Evolutionary conservation across 2,888 invertebrate genomes (phyloP).

Genomic region (Eremobia ochroleuca): DNA sequence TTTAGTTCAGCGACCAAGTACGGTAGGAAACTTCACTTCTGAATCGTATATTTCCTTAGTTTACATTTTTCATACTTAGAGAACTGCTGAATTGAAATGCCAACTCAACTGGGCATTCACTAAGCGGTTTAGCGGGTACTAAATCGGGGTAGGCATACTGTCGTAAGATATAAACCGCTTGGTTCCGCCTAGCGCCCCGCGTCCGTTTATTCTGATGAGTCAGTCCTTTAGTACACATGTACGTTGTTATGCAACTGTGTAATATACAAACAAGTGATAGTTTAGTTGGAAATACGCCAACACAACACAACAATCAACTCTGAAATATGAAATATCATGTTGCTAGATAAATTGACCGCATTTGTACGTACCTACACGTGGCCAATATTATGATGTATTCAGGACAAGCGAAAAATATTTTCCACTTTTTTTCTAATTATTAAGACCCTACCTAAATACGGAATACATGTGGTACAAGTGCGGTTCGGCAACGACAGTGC

Average conservation of each 20-base stretch:
- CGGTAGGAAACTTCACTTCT: neutral
- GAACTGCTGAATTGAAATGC: slow-evolving; percentile 6
- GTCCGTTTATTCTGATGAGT: slow-evolving; percentile 28
- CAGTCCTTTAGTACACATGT: slow-evolving; percentile 43
- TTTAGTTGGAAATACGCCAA: slow-evolving; percentile 54
- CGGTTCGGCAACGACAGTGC: neutral
- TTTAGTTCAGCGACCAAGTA: neutral
- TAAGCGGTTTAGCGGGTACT: slow-evolving; percentile 5
- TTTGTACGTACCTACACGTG: slow-evolving; percentile 20
- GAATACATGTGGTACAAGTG: neutral
- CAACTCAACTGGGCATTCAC: neutral
- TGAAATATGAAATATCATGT: slow-evolving; percentile 53
- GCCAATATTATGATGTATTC: neutral
- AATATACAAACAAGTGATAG: slow-evolving; percentile 39
- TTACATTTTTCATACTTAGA: neutral
- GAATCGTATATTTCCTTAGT: neutral
- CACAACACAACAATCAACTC: slow-evolving; percentile 47
- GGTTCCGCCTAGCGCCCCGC: slow-evolving; percentile 5
- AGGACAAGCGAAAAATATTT: neutral
- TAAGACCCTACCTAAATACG: neutral
- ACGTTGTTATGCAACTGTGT: slow-evolving; percentile 49
- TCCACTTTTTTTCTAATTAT: neutral
- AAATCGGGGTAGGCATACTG: neutral
- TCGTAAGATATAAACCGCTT: slow-evolving; percentile 7
- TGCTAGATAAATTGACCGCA: slow-evolving; percentile 29